phyloP scores from a whole-genome alignment of 2,797 vertebrate genomes.

The Nothura maculosa region DNA sequence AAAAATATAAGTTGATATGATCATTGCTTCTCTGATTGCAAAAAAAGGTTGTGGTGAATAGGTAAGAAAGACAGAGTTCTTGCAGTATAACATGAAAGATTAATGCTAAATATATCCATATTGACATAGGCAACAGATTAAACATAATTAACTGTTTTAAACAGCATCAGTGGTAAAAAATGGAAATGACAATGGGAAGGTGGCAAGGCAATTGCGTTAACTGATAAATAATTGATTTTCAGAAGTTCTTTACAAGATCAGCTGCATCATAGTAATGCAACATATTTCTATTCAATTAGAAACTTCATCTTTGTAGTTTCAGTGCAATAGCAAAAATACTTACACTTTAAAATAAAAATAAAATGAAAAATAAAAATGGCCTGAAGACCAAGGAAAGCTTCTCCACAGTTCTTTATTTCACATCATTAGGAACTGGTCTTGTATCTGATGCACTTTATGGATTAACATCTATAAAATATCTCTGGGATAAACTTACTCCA shows the following conservation, averaged over 20 bases:
- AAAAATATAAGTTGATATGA: background rate
- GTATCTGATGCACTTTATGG: background rate
- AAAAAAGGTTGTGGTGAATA: constrained; percentile 10
- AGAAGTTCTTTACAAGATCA: background rate
- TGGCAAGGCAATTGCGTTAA: background rate
- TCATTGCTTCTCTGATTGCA: background rate
- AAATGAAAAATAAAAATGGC: background rate
- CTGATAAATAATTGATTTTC: background rate
- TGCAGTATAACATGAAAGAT: background rate
- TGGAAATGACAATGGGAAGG: background rate
- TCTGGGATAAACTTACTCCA: background rate
- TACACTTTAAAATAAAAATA: no score
- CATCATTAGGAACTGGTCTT: background rate
- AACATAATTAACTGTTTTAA: constrained; percentile 31
- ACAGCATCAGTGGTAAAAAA: background rate
- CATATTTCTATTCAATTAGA: background rate
- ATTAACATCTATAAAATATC: background rate
- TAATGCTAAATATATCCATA: background rate
- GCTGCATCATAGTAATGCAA: accelerated
- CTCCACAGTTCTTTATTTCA: background rate
- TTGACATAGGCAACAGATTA: constrained; percentile 16
- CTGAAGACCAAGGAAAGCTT: background rate
- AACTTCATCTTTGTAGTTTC: background rate
- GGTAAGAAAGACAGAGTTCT: background rate
- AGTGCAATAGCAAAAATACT: background rate